Percentiles rank a stretch among this genome's conserved stretches.
These are phyloP conservation scores for Phacellophora camtschatica DNA, from an alignment of 30 jellyfish, hydroid and myxozoan species.

Conservation along the genomic window DNA sequence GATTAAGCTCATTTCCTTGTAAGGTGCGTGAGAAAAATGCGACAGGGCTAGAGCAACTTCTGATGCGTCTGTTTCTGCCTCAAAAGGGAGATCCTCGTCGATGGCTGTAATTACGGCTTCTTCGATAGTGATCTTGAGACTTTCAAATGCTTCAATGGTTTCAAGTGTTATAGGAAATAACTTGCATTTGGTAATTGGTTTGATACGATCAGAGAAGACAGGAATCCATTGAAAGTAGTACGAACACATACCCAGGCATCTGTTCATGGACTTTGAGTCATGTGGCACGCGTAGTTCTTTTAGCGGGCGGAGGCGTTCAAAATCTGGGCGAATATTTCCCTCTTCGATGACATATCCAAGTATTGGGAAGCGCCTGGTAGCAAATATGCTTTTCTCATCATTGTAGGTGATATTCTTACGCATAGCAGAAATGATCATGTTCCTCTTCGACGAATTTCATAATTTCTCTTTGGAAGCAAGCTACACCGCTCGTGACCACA, in stretches of 20 bases:
- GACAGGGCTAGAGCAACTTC: neutral
- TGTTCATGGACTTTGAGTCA: constrained; percentile 4
- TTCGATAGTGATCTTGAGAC: too few species aligned
- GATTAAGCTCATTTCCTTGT: neutral
- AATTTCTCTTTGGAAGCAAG: constrained; percentile 36
- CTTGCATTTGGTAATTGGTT: constrained; percentile 19
- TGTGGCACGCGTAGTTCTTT: constrained; percentile 30
- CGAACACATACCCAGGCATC: constrained; percentile 46
- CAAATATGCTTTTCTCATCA: constrained; percentile 9
- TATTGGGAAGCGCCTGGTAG: constrained; percentile 15
- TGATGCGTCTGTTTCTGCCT: neutral
- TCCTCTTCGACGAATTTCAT: neutral
- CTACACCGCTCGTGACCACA: constrained; percentile 70
- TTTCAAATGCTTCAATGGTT: too few species aligned
- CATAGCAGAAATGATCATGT: constrained; percentile 52
- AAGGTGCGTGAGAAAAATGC: neutral
- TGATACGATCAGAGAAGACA: constrained; percentile 52
- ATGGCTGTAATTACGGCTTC: too few species aligned
- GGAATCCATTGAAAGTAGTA: constrained; percentile 76
- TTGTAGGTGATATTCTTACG: constrained; percentile 24
- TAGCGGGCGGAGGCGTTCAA: constrained; percentile 50
- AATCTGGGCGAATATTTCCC: constrained; percentile 62
- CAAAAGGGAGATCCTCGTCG: too few species aligned
- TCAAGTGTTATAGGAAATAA: too few species aligned
- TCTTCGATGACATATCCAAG: constrained; percentile 64